A percentile compares a stretch with the other conserved stretches of the same genome.
Evolutionary conservation across 2,113 vertebrate species (phyloP).

Genomic region (Ahaetulla prasina): DNA sequence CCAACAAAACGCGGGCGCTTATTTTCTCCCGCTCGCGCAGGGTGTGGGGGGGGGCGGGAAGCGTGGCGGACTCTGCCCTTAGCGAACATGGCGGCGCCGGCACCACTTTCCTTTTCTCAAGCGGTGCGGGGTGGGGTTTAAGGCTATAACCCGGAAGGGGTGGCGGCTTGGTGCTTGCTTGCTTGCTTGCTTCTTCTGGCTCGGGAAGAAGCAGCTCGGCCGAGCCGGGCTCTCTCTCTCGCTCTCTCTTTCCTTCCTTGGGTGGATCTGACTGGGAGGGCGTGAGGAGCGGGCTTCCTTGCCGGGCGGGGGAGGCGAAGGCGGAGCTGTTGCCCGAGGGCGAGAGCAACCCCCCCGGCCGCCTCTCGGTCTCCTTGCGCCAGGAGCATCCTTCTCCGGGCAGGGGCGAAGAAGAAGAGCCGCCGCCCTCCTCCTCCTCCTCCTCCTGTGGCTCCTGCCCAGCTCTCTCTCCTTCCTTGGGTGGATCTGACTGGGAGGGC

Average conservation of each 20-base stretch:
- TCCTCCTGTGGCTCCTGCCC: too few species aligned
- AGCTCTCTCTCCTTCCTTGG: background rate
- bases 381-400: background rate
- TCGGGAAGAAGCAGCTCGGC: background rate
- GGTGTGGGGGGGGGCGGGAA: too few species aligned
- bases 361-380: background rate
- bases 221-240: conserved; percentile 7
- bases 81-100: conserved; percentile 8
- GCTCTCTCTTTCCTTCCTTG: background rate
- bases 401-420: background rate
- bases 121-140: background rate
- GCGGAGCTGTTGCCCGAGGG: background rate
- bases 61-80: background rate
- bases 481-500: background rate
- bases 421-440: background rate
- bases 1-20: background rate
- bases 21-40: background rate
- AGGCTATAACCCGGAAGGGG: conserved; percentile 32
- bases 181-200: too few species aligned
- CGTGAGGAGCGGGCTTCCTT: background rate
- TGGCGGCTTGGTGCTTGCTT: background rate
- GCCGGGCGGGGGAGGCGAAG: background rate
- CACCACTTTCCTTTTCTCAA: too few species aligned
- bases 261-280: background rate
- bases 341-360: background rate